These are phyloP conservation scores for Caranx melampygus DNA, from an alignment of 2,113 vertebrate genomes.

Conservation along the genomic window DNA sequence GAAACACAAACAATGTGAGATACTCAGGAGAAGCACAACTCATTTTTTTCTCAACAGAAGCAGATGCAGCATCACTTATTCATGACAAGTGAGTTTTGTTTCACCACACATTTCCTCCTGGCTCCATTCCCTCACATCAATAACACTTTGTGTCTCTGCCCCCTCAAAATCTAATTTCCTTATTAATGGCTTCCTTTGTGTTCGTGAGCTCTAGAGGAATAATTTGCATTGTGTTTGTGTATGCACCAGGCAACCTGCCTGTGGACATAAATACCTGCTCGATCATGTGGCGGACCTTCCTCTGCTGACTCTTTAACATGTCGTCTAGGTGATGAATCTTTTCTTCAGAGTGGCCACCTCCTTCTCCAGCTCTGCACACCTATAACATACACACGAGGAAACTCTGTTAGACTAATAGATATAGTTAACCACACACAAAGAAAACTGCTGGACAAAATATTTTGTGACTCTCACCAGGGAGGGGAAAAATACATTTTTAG, in stretches of 20 bases:
- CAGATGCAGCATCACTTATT: slow-evolving; percentile 62
- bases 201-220: background rate
- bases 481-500: too few species aligned
- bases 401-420: background rate
- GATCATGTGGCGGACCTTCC: slow-evolving; percentile 96
- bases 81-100: slow-evolving; percentile 43
- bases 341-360: slow-evolving; percentile 86
- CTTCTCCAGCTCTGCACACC: slow-evolving; percentile 86
- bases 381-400: slow-evolving; percentile 56
- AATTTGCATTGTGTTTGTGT: slow-evolving; percentile 16
- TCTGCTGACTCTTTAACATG: slow-evolving; percentile 94
- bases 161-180: slow-evolving; percentile 47
- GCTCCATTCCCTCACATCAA: slow-evolving; percentile 49
- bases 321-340: slow-evolving; percentile 94
- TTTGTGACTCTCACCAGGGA: background rate
- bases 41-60: background rate
- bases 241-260: background rate
- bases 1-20: slow-evolving; percentile 15
- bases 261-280: slow-evolving; percentile 86
- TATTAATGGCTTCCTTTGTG: slow-evolving; percentile 45
- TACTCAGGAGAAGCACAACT: background rate
- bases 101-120: slow-evolving; percentile 33
- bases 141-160: slow-evolving; percentile 28
- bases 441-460: too few species aligned
- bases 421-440: too few species aligned